These are phyloP conservation scores for Ceriagrion tenellum DNA, from an alignment of 2,888 invertebrate species.

Conservation along the genomic window DNA sequence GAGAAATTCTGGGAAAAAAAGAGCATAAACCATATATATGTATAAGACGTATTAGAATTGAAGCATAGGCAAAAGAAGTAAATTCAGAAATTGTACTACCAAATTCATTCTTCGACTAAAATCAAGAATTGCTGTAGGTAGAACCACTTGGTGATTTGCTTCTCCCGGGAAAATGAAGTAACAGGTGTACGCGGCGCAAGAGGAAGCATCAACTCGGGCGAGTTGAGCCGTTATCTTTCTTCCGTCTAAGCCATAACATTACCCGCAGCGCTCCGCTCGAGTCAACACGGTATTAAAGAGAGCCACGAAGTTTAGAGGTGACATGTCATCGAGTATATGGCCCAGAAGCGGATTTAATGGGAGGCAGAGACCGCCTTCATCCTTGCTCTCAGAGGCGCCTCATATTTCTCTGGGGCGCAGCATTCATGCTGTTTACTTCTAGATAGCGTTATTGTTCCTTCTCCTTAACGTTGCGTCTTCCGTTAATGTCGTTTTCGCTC, in stretches of 20 bases:
- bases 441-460: not conserved
- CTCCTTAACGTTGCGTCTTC: not conserved
- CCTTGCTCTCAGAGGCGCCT: not conserved
- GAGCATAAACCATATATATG: too few relatives aligned
- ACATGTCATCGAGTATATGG: conserved; percentile 12
- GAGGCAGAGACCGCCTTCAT: not conserved
- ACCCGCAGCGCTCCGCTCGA: not conserved
- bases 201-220: not conserved
- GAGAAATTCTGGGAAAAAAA: too few relatives aligned
- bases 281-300: not conserved
- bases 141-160: not conserved
- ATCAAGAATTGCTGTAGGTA: too few relatives aligned
- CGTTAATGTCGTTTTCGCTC: not conserved
- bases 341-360: conserved; percentile 14
- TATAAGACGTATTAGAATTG: too few relatives aligned
- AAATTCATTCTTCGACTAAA: too few relatives aligned
- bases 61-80: too few relatives aligned
- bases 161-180: not conserved
- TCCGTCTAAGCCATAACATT: not conserved
- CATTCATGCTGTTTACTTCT: not conserved
- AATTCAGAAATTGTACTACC: too few relatives aligned
- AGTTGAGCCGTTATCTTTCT: not conserved
- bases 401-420: not conserved
- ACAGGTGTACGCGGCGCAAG: not conserved
- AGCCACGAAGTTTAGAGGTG: not conserved